Evolutionary conservation across 2,113 vertebrate species (phyloP), one percentile per base, ranked within the genome.

Genomic region (Sapajus apella): DNA sequence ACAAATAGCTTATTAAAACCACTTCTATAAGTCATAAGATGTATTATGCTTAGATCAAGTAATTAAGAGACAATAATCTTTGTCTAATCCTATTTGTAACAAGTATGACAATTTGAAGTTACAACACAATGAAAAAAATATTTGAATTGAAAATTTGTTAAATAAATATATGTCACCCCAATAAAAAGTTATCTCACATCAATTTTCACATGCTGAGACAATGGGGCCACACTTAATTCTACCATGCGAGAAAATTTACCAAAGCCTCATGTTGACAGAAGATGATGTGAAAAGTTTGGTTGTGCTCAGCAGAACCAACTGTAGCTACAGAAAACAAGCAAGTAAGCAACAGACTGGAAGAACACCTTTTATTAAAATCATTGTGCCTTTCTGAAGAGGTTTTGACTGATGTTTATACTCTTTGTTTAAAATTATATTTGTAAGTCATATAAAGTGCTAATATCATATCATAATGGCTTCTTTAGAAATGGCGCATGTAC

Each of bases 401-500:
- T 82, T 82, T 90, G 64, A 64, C 11, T 70, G 17, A 95, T 58
- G 3, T 66, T 9, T 87, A 90, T 52, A 32, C 8, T 61, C 1
- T 96, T 97, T 97, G 43, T 97, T 98, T 98, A 95, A 68, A 97
- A 96, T 97, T 94, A 92, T 75, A 45, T 12, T 68, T 90, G 37
- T 6, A 66, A 95, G 35, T 94, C 87, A 40, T 2, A 30, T 2
- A 21, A 83, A 80, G 47, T 79, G 8, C 23, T 95, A 83, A 93
- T 58, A 45, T n/a, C 72, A 83, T 91, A 56, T 95, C 27, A 75
- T 87, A 87, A 70, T 56, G 55, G 92, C 98, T 97, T 98, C 96
- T 84, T 97, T 97, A 70, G 77, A 90, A 98, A 98, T 68, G 82
- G n/a, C 91, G 27, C 9, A 77, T 97, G 97, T 97, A 97, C 92